Conservation (phyloP, 2,888 invertebrate species). For the Sturmia bella region DNA sequence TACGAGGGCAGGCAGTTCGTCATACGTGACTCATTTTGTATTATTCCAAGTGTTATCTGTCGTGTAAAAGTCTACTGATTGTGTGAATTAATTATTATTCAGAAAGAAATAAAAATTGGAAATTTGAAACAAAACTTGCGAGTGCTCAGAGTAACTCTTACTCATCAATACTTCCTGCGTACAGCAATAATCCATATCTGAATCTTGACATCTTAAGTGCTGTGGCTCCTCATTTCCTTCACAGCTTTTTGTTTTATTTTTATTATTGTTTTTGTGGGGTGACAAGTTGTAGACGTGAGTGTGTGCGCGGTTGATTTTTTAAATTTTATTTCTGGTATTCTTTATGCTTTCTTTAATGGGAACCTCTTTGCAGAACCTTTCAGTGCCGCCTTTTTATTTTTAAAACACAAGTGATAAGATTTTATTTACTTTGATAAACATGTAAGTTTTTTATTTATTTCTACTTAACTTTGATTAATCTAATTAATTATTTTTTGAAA, state of each 20-base stretch:
- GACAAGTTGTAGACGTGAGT: conserved; percentile 6
- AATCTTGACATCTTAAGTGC: conserved; percentile 67
- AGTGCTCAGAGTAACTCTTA: neutral
- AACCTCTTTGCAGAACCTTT: neutral
- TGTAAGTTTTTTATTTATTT: neutral
- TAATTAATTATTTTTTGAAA: conserved; percentile 25
- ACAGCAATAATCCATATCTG: conserved; percentile 57
- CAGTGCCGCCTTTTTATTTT: conserved; percentile 3
- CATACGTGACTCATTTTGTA: neutral
- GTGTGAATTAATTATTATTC: neutral
- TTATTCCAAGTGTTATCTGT: conserved; percentile 23
- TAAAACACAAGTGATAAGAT: conserved; percentile 21
- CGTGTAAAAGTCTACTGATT: conserved; percentile 2
- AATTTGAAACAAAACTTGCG: conserved; percentile 1
- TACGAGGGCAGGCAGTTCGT: too few species aligned
- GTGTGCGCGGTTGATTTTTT: conserved; percentile 25
- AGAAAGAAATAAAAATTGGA: conserved; percentile 9
- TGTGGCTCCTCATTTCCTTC: conserved; percentile 67
- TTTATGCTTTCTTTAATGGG: conserved; percentile 4
- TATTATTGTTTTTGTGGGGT: conserved; percentile 1
- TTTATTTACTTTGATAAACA: conserved; percentile 9
- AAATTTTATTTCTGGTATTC: conserved; percentile 29
- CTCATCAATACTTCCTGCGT: conserved; percentile 1
- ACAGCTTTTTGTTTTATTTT: conserved; percentile 9
- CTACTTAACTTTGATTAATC: conserved; percentile 3